Conservation (phyloP, 2,888 invertebrate species). For the Trichogramma evanescens region DNA sequence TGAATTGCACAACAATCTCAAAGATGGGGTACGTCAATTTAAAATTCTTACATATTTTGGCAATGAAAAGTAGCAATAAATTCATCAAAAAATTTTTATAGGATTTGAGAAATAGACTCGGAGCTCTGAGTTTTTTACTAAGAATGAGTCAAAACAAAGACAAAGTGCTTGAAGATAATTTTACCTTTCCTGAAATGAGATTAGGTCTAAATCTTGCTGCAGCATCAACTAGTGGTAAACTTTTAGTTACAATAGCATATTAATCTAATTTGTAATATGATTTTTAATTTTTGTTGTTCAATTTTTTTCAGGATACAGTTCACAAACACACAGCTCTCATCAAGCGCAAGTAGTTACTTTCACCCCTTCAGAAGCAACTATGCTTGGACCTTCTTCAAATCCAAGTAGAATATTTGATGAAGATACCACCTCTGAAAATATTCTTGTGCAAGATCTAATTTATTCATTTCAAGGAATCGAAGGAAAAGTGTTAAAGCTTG, state of each 20-base stretch:
- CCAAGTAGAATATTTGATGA: slow-evolving; percentile 35
- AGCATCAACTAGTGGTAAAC: slow-evolving; percentile 39
- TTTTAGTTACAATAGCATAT: background rate
- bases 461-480: slow-evolving; percentile 85
- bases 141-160: slow-evolving; percentile 34
- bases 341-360: slow-evolving; percentile 35
- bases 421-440: slow-evolving; percentile 48
- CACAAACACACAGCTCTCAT: slow-evolving; percentile 34
- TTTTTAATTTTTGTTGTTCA: background rate
- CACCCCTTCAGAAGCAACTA: slow-evolving; percentile 28
- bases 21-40: slow-evolving; percentile 35
- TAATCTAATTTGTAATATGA: background rate
- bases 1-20: slow-evolving; percentile 40
- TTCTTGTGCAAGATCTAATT: slow-evolving; percentile 69
- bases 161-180: slow-evolving; percentile 31
- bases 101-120: slow-evolving; percentile 38
- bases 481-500: slow-evolving; percentile 65
- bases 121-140: slow-evolving; percentile 36
- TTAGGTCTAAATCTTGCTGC: slow-evolving; percentile 32
- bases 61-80: background rate
- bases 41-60: background rate
- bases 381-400: slow-evolving; percentile 25
- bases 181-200: slow-evolving; percentile 37
- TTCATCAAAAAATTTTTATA: slow-evolving; percentile 18
- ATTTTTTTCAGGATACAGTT: slow-evolving; percentile 29